Percentiles rank a stretch among this genome's conserved stretches.
Evolutionary conservation across 2,888 invertebrate genomes (phyloP).

Genomic region (Philhelius pedissequus): DNA sequence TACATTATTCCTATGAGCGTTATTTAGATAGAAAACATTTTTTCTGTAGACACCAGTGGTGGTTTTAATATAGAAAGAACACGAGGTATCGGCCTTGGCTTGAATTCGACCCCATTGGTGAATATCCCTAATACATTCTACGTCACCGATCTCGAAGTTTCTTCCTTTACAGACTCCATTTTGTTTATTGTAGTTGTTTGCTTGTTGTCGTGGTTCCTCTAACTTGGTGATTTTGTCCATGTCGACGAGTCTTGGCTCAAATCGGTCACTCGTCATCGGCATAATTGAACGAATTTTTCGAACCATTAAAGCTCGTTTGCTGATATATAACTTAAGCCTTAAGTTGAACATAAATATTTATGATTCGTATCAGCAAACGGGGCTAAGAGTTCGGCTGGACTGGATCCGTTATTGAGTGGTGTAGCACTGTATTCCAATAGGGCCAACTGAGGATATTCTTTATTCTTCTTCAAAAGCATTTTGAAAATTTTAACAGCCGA

Average conservation of each 20-base stretch:
- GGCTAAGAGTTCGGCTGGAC: conserved; percentile 17
- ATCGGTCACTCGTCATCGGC: conserved; percentile 1
- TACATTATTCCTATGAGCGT: background rate
- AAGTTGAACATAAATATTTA: too few species aligned
- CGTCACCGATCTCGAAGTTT: conserved; percentile 15
- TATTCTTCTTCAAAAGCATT: background rate
- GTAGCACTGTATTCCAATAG: conserved; percentile 26
- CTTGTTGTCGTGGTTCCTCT: conserved; percentile 6
- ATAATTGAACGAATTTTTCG: background rate
- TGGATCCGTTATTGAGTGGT: conserved; percentile 7
- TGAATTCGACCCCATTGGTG: conserved; percentile 28
- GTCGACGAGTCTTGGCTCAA: background rate
- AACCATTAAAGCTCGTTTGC: too few species aligned
- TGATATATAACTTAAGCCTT: too few species aligned
- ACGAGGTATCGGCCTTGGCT: conserved; percentile 15
- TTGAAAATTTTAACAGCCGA: conserved; percentile 5
- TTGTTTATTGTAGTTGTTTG: conserved; percentile 1
- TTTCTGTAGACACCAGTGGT: conserved; percentile 5
- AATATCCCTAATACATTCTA: conserved; percentile 21
- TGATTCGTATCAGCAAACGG: too few species aligned
- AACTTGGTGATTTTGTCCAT: background rate
- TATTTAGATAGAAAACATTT: conserved; percentile 1
- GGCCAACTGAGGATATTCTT: background rate
- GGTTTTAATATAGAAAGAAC: conserved; percentile 13
- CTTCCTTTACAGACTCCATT: conserved; percentile 3